Evolutionary conservation across 2,113 vertebrate species (phyloP).

Genomic region (Bubo bubo): DNA sequence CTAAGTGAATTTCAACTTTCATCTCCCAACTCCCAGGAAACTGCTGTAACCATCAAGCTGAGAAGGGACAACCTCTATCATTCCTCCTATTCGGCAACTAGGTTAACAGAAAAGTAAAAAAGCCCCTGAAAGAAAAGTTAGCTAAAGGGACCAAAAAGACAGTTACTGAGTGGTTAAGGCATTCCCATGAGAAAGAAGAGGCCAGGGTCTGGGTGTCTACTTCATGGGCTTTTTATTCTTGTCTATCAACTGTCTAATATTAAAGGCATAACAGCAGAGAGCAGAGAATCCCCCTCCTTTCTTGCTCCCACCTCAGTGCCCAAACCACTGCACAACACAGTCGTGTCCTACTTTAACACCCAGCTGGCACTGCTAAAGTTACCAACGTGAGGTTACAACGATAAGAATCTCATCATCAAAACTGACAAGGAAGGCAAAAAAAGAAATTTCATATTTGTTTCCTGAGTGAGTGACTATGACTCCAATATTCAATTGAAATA

Average conservation of each 20-base stretch:
- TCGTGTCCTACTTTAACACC: accelerated
- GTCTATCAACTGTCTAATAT: not conserved
- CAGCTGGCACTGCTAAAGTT: not conserved
- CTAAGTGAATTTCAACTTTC: constrained; percentile 16
- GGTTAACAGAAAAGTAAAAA: not conserved
- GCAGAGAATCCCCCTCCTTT: not conserved
- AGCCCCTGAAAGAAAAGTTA: not conserved
- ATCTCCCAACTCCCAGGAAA: constrained; percentile 1
- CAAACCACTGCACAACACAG: not conserved
- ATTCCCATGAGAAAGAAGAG: not conserved
- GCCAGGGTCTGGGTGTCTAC: not conserved
- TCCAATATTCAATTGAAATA: not conserved
- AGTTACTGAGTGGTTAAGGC: not conserved
- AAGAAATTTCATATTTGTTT: not conserved
- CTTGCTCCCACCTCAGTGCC: not conserved
- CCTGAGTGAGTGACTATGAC: not conserved
- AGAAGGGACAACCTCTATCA: not conserved
- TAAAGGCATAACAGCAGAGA: not conserved
- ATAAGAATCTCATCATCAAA: not conserved
- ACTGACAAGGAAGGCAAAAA: not conserved
- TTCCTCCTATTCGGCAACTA: not conserved
- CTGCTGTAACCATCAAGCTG: not conserved
- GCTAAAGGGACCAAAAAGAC: not conserved
- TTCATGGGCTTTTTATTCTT: not conserved
- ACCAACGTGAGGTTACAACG: accelerated